phyloP scores from a whole-genome alignment of 2,797 vertebrate genomes.

The Microtus californicus region DNA sequence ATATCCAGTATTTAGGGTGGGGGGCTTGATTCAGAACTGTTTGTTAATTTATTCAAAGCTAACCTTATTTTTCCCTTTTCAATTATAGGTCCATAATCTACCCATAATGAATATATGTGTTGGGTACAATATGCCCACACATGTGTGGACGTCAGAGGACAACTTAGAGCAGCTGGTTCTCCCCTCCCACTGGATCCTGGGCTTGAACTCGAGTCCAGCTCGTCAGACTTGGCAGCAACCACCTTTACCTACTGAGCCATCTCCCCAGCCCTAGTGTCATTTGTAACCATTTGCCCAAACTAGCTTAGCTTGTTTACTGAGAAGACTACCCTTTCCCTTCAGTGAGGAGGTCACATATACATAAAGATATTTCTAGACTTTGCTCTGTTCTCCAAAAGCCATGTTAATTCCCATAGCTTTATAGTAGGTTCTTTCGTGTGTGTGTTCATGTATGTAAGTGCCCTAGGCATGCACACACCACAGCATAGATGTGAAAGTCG shows the following conservation, averaged over 20 bases:
- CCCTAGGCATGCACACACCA: background rate
- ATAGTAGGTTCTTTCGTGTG: background rate
- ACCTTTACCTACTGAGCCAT: background rate
- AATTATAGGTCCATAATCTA: background rate
- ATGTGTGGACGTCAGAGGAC: background rate
- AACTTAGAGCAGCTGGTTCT: background rate
- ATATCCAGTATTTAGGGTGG: background rate
- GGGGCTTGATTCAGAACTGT: constrained; percentile 10
- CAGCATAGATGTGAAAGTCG: background rate
- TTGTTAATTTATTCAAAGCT: background rate
- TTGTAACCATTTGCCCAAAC: background rate
- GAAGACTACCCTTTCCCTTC: background rate
- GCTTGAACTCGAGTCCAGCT: background rate
- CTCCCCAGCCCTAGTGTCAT: background rate
- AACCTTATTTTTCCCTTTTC: background rate
- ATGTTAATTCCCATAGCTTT: background rate
- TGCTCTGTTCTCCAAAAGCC: background rate
- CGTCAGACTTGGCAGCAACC: too few relatives aligned
- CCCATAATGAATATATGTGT: background rate
- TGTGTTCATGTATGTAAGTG: background rate
- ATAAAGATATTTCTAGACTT: background rate
- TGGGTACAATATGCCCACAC: too few relatives aligned
- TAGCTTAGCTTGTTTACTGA: background rate
- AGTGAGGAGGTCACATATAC: too few relatives aligned
- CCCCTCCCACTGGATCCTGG: background rate